phyloP scores from a whole-genome alignment of 2,888 invertebrate species.

The Chrysopilus asiliformis region DNA sequence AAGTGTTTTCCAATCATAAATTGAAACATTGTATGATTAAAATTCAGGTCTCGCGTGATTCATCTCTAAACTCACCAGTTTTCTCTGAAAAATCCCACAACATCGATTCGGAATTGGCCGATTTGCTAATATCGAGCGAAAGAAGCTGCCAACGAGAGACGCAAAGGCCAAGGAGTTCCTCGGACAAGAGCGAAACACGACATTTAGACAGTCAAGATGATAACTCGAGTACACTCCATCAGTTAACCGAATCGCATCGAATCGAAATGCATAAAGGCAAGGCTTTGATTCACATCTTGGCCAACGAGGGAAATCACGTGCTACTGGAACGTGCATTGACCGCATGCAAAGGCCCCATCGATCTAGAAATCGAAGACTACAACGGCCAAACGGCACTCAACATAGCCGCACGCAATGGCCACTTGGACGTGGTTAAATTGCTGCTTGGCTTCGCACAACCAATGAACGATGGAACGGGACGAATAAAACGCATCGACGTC shows the following conservation, averaged over 20 bases:
- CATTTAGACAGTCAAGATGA: slow-evolving; percentile 32
- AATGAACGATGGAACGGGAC: slow-evolving; percentile 29
- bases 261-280: slow-evolving; percentile 43
- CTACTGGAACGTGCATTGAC: slow-evolving; percentile 49
- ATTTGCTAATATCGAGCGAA: slow-evolving; percentile 33
- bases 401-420: slow-evolving; percentile 68
- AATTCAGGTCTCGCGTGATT: slow-evolving; percentile 32
- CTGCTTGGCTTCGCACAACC: slow-evolving; percentile 35
- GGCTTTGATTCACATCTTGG: slow-evolving; percentile 60
- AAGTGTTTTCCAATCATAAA: too few relatives aligned
- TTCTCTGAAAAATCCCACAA: slow-evolving; percentile 35
- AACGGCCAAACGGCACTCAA: slow-evolving; percentile 80
- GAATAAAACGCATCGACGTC: slow-evolving; percentile 46
- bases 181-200: slow-evolving; percentile 30
- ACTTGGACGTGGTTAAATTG: slow-evolving; percentile 55
- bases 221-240: slow-evolving; percentile 31
- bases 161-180: slow-evolving; percentile 31
- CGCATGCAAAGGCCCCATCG: slow-evolving; percentile 40
- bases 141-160: slow-evolving; percentile 33
- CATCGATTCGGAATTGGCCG: slow-evolving; percentile 35
- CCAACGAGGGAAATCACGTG: slow-evolving; percentile 60
- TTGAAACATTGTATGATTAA: too few relatives aligned
- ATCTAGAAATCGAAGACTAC: slow-evolving; percentile 51
- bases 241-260: slow-evolving; percentile 33
- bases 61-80: slow-evolving; percentile 35